Evolutionary conservation across 2,797 vertebrate species (phyloP).

Genomic region (Lepus oiostolus): DNA sequence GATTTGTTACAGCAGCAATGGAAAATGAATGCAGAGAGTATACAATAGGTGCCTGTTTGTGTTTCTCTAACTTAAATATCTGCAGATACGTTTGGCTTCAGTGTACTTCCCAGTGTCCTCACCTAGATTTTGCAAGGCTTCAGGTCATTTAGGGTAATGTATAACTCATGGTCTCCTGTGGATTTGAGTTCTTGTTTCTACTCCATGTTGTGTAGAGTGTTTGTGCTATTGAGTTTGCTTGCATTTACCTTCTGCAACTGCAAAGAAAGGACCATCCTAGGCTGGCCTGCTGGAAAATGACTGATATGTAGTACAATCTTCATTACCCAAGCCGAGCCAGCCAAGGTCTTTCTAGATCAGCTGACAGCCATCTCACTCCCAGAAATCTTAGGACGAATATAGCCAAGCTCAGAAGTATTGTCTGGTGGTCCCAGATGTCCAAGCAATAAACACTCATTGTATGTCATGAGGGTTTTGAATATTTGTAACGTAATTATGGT

Average conservation of each 20-base stretch:
- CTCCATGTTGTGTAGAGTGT: no score
- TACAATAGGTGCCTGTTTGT: background rate
- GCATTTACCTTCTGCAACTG: background rate
- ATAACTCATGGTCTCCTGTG: background rate
- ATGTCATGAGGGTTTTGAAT: background rate
- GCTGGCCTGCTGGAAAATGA: background rate
- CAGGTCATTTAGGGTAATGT: background rate
- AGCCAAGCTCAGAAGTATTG: background rate
- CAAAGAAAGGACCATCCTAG: background rate
- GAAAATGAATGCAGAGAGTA: background rate
- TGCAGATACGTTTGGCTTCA: background rate
- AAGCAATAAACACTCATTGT: background rate
- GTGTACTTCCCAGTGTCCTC: background rate
- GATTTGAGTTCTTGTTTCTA: background rate
- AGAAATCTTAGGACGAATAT: background rate
- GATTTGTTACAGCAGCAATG: background rate
- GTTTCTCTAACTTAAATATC: background rate
- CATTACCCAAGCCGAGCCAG: background rate
- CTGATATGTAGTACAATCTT: background rate
- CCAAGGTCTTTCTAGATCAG: background rate
- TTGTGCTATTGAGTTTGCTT: background rate
- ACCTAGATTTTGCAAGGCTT: background rate
- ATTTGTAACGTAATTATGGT: background rate
- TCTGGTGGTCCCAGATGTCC: background rate
- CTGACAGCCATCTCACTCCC: background rate